A percentile compares a stretch with the other conserved stretches of the same genome.
Conservation (phyloP, 2,113 vertebrate genomes). For the Platycercus adscitus region DNA sequence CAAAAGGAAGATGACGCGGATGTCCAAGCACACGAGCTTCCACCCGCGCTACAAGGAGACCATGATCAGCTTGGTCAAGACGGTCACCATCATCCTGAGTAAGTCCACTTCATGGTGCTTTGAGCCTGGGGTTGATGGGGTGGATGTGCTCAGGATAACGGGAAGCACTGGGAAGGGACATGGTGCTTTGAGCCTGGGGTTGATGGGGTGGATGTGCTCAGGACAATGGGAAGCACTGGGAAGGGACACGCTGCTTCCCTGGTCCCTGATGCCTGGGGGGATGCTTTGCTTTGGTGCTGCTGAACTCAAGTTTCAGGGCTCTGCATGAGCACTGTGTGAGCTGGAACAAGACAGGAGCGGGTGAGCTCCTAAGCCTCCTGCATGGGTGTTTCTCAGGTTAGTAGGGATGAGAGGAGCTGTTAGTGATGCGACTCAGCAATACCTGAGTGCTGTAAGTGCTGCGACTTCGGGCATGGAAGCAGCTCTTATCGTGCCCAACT, state of each 20-base stretch:
- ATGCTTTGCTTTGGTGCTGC: background rate
- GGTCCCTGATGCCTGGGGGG: background rate
- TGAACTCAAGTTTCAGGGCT: fast-evolving
- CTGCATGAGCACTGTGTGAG: background rate
- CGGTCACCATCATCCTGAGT: constrained; percentile 91
- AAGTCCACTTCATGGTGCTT: background rate
- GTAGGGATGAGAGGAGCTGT: background rate
- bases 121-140: background rate
- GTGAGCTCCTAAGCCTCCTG: no score
- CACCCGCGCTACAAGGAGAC: constrained; percentile 80
- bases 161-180: background rate
- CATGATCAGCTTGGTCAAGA: constrained; percentile 90
- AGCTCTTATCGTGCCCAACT: fast-evolving
- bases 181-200: background rate
- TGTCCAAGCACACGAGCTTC: constrained; percentile 78
- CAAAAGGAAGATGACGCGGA: constrained; percentile 73
- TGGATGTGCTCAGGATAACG: fast-evolving
- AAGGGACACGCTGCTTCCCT: no score
- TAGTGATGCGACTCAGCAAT: no score
- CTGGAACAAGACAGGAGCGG: background rate
- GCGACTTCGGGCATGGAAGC: background rate
- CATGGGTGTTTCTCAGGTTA: background rate
- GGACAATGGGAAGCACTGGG: fast-evolving
- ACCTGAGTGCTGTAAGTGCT: no score
- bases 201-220: fast-evolving